A percentile compares a stretch with the other conserved stretches of the same genome.
Evolutionary conservation across 2,797 vertebrate species (phyloP).

Genomic region (Gobio occitaniae): DNA sequence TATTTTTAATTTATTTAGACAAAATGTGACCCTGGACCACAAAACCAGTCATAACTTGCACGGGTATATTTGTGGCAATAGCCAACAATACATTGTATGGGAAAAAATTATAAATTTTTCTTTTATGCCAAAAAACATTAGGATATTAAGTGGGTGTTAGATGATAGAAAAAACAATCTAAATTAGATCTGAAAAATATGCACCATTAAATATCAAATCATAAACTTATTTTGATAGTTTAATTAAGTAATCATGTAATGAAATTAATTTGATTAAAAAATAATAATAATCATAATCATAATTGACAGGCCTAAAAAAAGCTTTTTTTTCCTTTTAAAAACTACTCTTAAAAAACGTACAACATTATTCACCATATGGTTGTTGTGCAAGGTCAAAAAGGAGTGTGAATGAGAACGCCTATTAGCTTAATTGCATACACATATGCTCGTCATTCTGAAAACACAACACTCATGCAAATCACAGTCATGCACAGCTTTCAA

Average conservation of each 20-base stretch:
- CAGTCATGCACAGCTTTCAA: conserved; percentile 1
- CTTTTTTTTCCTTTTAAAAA: neutral
- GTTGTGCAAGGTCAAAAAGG: conserved; percentile 49
- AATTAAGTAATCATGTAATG: neutral
- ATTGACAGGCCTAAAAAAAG: neutral
- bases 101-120: too few relatives aligned
- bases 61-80: too few relatives aligned
- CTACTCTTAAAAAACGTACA: neutral
- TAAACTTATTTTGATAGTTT: neutral
- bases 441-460: conserved; percentile 15
- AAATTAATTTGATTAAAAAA: too few relatives aligned
- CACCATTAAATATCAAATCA: neutral
- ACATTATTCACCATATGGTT: conserved; percentile 57
- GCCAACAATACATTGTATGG: too few relatives aligned
- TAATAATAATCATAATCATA: neutral
- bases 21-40: too few relatives aligned
- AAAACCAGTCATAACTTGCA: too few relatives aligned
- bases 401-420: conserved; percentile 43
- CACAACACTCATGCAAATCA: conserved; percentile 23
- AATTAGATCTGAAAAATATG: neutral
- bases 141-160: too few relatives aligned
- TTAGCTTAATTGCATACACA: conserved; percentile 50
- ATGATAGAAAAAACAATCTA: neutral
- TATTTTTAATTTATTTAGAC: too few relatives aligned
- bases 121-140: too few relatives aligned